These are phyloP conservation scores for Sinodicranocentrus sp. DNA, from an alignment of 2,888 invertebrate genomes.

Conservation along the genomic window DNA sequence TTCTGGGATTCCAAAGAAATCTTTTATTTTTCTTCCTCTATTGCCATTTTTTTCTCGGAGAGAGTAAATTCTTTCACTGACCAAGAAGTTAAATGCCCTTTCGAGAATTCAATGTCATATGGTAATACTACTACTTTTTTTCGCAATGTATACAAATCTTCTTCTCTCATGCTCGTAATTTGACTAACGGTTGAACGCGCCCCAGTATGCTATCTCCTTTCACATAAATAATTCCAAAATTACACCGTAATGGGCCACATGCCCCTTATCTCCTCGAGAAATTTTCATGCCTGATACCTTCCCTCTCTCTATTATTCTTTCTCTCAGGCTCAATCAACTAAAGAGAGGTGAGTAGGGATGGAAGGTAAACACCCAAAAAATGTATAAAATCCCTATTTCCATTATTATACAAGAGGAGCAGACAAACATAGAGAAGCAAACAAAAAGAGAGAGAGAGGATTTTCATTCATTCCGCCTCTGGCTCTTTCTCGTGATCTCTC, in stretches of 20 bases:
- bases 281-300: background rate
- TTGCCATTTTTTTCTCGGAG: too few relatives aligned
- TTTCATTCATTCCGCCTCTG: constrained; percentile 28
- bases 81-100: too few relatives aligned
- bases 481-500: background rate
- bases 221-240: constrained; percentile 63
- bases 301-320: background rate
- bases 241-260: constrained; percentile 54
- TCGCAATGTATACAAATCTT: too few relatives aligned
- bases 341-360: background rate
- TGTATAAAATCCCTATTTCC: background rate
- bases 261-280: constrained; percentile 7
- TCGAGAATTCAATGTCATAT: too few relatives aligned
- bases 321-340: background rate
- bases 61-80: too few relatives aligned
- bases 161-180: too few relatives aligned
- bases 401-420: constrained; percentile 18
- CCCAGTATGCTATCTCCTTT: constrained; percentile 45
- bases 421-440: background rate
- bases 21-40: too few relatives aligned
- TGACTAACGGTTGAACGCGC: too few relatives aligned
- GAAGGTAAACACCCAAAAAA: constrained; percentile 22
- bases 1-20: too few relatives aligned
- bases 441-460: too few relatives aligned
- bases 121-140: too few relatives aligned